These are phyloP conservation scores for Pogoniulus pusillus DNA, from an alignment of 2,797 vertebrate genomes.

Conservation along the genomic window DNA sequence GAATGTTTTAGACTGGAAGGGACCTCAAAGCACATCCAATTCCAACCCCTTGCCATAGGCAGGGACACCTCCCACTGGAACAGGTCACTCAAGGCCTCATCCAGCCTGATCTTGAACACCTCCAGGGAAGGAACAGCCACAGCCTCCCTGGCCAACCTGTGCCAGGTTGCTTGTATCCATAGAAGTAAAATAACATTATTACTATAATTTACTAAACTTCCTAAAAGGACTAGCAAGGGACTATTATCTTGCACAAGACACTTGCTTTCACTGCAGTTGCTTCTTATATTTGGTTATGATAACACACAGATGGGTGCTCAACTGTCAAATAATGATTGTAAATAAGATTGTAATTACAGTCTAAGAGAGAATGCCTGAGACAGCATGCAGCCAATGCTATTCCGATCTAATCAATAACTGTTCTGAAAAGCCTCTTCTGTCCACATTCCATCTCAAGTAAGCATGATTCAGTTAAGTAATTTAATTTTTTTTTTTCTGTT, in stretches of 20 bases:
- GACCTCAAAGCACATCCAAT: too few relatives aligned
- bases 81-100: too few relatives aligned
- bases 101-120: too few relatives aligned
- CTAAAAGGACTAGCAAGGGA: not conserved
- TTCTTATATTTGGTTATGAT: not conserved
- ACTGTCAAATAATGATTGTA: constrained; percentile 7
- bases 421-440: not conserved
- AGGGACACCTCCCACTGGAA: too few relatives aligned
- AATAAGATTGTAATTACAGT: constrained; percentile 8
- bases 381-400: not conserved
- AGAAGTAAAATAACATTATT: not conserved
- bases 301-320: not conserved
- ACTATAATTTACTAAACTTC: not conserved
- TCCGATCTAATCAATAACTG: constrained; percentile 29
- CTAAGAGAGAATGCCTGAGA: not conserved
- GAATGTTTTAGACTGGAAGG: too few relatives aligned
- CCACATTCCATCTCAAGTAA: not conserved
- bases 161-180: not conserved
- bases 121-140: too few relatives aligned
- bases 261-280: not conserved
- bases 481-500: not conserved
- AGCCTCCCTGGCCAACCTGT: too few relatives aligned
- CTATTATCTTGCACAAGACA: not conserved
- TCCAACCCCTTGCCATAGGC: too few relatives aligned
- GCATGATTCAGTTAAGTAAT: constrained; percentile 9